Evolutionary conservation across 2,113 vertebrate genomes (phyloP).

Genomic region (Illadopsis cleaveri): DNA sequence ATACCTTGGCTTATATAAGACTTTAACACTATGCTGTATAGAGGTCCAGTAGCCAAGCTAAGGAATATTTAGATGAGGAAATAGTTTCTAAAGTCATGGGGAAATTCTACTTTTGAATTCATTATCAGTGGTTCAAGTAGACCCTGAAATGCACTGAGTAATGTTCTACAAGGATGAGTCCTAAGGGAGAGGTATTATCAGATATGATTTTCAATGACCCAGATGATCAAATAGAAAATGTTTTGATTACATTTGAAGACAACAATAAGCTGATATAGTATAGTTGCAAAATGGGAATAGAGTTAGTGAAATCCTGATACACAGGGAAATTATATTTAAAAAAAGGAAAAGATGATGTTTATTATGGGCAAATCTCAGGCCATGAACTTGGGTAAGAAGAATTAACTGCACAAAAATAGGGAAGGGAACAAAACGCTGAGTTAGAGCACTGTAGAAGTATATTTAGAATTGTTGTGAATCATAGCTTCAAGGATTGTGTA

Average conservation of each 20-base stretch:
- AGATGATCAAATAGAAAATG: background rate
- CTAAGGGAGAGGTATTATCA: background rate
- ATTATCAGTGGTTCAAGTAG: background rate
- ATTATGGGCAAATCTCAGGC: background rate
- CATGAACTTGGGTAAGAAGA: background rate
- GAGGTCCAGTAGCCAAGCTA: background rate
- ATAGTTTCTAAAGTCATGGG: background rate
- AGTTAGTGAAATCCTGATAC: background rate
- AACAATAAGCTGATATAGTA: background rate
- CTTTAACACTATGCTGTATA: background rate
- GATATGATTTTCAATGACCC: background rate
- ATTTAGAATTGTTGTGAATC: constrained; percentile 27
- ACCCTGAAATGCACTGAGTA: background rate
- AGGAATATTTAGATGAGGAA: background rate
- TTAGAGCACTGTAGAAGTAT: background rate
- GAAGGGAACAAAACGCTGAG: background rate
- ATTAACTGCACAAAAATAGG: background rate
- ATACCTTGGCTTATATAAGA: background rate
- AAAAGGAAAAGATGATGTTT: background rate
- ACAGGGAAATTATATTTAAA: background rate
- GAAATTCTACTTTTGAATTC: background rate
- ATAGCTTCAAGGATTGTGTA: background rate
- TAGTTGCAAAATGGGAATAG: background rate
- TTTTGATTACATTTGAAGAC: background rate
- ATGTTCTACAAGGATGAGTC: background rate